Percentiles rank a stretch among this genome's conserved stretches.
Evolutionary conservation across 2,113 vertebrate species (phyloP).

Genomic region (Pedionomus torquatus): DNA sequence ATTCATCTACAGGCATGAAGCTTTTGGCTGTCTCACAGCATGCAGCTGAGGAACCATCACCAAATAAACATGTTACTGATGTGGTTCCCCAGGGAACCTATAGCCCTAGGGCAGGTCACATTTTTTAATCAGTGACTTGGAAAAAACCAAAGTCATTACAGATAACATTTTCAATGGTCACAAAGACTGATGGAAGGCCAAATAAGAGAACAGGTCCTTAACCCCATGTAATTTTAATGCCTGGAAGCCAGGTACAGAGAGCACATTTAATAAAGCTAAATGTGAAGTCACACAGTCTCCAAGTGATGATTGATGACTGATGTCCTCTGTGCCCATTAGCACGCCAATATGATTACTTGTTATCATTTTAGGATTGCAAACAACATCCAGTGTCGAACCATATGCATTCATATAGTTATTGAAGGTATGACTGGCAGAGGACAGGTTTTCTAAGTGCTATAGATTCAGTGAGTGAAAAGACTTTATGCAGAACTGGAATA

Average conservation of each 20-base stretch:
- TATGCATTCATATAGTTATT: not conserved
- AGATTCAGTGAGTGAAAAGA: accelerated
- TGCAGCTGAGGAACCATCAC: not conserved
- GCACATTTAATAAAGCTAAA: conserved; percentile 5
- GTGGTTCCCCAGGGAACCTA: not conserved
- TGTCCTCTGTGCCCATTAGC: not conserved
- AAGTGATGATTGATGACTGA: not conserved
- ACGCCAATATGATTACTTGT: not conserved
- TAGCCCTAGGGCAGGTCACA: not conserved
- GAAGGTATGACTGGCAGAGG: not conserved
- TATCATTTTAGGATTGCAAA: not conserved
- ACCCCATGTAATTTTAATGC: conserved; percentile 2
- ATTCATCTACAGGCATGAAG: accelerated
- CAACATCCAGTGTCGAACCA: not conserved
- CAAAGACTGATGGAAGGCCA: conserved; percentile 21
- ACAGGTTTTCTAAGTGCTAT: not conserved
- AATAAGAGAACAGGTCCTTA: not conserved
- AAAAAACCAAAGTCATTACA: not conserved
- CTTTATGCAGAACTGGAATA: not conserved
- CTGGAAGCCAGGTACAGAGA: not conserved
- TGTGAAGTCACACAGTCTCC: not conserved
- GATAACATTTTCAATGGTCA: conserved; percentile 6
- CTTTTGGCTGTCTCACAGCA: not conserved
- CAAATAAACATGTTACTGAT: not conserved
- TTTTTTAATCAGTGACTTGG: conserved; percentile 25